Conservation (phyloP, 1,140 invertebrate species). For the Tetramorium alpestre region DNA sequence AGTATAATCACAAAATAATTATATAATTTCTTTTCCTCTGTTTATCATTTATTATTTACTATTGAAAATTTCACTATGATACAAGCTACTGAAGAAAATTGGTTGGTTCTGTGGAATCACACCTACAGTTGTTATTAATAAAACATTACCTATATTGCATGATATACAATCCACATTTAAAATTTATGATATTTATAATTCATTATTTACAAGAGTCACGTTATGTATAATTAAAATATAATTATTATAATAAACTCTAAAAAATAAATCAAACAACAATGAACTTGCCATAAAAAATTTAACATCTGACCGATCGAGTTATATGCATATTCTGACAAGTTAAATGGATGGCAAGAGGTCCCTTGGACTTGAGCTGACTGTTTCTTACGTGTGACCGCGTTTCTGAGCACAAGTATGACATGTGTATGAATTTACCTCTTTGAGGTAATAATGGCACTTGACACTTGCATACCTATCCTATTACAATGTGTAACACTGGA, state of each 20-base stretch:
- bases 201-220: slow-evolving; percentile 79
- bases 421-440: slow-evolving; percentile 67
- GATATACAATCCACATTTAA: slow-evolving; percentile 75
- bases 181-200: slow-evolving; percentile 78
- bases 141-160: slow-evolving; percentile 74
- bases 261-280: slow-evolving; percentile 84
- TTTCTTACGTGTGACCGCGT: slow-evolving; percentile 61
- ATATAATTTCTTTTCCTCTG: neutral
- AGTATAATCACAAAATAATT: neutral
- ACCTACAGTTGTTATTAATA: slow-evolving; percentile 71
- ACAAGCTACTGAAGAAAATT: slow-evolving; percentile 3
- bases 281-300: slow-evolving; percentile 68
- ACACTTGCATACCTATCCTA: slow-evolving; percentile 80
- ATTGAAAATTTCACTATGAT: neutral
- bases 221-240: slow-evolving; percentile 79
- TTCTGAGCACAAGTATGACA: slow-evolving; percentile 66
- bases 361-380: slow-evolving; percentile 72
- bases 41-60: neutral
- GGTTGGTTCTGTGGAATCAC: slow-evolving; percentile 1
- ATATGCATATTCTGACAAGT: slow-evolving; percentile 66
- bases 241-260: slow-evolving; percentile 83
- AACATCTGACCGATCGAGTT: slow-evolving; percentile 66
- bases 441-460: slow-evolving; percentile 82
- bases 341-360: slow-evolving; percentile 77
- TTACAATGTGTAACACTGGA: slow-evolving; percentile 43